Evolutionary conservation across 2,888 invertebrate genomes (phyloP), one percentile per base, ranked within the genome.

Genomic region (Slavum lentiscoides): DNA sequence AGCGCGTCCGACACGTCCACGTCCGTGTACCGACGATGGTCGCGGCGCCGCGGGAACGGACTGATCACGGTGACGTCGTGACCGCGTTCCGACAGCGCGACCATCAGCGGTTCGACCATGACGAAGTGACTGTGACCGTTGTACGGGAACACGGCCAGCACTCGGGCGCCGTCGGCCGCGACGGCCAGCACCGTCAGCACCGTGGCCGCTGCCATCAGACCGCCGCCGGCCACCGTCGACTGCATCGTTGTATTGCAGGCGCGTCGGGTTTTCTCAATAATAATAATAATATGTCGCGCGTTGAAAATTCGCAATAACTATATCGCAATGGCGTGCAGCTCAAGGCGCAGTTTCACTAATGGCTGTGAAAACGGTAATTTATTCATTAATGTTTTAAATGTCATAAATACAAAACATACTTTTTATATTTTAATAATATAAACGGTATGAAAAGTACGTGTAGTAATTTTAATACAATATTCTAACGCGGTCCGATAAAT

Each of bases 81-180:
- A 39, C 72, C 72, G 64, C 80, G 80, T 2, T 58, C 30, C 39
- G 80, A 23, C 19, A 80, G 21, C 58, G 80, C 80, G 15, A 39
- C 64, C 70, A 80, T 23, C 62, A 80, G 55, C 43, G 80, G 80
- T 30, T 62, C 62, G 55, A 55, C 58, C 80, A 72, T 83, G 43
- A 84, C 80, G 73, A 84, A 84, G 83, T 85, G 85, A 76, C 85
- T 85, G 82, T 84, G 84, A 43, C 83, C 84, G 23, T 84, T 83
- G 73, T 85, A 83, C 62, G 85, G 84, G 59, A 85, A 83, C 39
- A 85, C 73, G 37, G 83, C 84, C 61, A 85, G 84, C 68, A 85
- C 85, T 5, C 74, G 68, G 62, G 77, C 77, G n/a, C 69, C 21
- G 19, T 9, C 21, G 8, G 61, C 62, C 7, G 62, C 37, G 11